Conservation (phyloP, 2,113 vertebrate species). For the Dicerorhinus sumatrensis region DNA sequence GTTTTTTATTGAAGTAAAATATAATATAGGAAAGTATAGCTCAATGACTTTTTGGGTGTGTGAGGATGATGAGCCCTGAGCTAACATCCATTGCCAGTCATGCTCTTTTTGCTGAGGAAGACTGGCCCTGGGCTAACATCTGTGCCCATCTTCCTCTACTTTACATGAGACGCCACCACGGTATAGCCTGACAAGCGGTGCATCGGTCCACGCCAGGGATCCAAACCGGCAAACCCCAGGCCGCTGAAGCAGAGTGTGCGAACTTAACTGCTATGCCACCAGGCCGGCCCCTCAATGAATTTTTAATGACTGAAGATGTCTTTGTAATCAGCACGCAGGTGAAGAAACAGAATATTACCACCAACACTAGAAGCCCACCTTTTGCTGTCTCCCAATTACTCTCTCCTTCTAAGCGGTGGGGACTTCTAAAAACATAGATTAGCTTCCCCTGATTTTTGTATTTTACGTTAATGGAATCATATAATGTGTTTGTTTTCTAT, state of each 20-base stretch:
- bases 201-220: too few species aligned
- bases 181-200: too few species aligned
- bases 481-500: not conserved
- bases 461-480: slow-evolving; percentile 14
- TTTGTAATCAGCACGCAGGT: slow-evolving; percentile 67
- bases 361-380: not conserved
- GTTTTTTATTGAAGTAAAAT: slow-evolving; percentile 65
- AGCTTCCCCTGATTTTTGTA: slow-evolving; percentile 13
- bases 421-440: slow-evolving; percentile 42
- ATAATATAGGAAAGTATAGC: slow-evolving; percentile 48
- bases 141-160: too few species aligned
- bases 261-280: too few species aligned
- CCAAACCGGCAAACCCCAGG: too few species aligned
- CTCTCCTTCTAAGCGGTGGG: not conserved
- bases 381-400: not conserved
- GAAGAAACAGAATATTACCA: slow-evolving; percentile 32
- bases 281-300: not conserved
- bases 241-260: too few species aligned
- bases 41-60: slow-evolving; percentile 21
- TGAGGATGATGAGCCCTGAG: too few species aligned
- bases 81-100: too few species aligned
- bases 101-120: too few species aligned
- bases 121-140: too few species aligned
- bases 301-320: slow-evolving; percentile 73
- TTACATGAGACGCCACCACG: too few species aligned